Base-by-base conservation (phyloP, 2,113 vertebrate genomes). In the Macrotus californicus region DNA sequence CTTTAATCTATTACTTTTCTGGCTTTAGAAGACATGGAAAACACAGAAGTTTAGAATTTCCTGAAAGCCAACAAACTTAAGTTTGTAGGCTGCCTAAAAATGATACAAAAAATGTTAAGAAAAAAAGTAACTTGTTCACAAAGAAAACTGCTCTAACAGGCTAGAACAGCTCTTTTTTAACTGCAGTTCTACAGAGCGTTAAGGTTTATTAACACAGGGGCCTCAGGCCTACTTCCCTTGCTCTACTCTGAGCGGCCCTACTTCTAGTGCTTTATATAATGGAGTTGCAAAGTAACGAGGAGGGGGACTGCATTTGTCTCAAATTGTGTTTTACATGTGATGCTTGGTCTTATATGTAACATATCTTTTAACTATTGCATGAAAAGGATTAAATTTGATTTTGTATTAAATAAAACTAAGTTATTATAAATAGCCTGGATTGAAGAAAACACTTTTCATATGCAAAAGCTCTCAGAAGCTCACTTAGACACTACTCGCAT, bases 1-100 rank as follows among this genome's bases (percentile, higher is more conserved):
- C 48, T 54, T 95, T 81, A 89, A 89, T 31, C 5, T 7, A 91
- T 18, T 54, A 73, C 3, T 91, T 93, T 86, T 87, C 69, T 89
- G 67, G 56, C 79, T 93, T 86, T 66, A 87, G 88, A 94, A 92
- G n/a, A 91, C 29, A 90, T 18, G 59, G 7, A 92, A 94, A 92
- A 34, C 72, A 93, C 24, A 93, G 64, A 82, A 64, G 43, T 31
- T 93, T 84, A 69, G 10, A 89, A 69, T 34, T 70, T 26, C 50
- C 73, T 86, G 31, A 36, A 93, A 93, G 70, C 92, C n/a, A 89
- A 77, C 8, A 81, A 87, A 64, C 22, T 69, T 34, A 3, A 15
- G 70, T 91, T 66, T 92, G 59, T 36, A 82, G 41, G 91, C 22
- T 56, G 72, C 15, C 29, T 93, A 69, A 75, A 70, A 89, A 61